Evolutionary conservation across 2,888 invertebrate genomes (phyloP), one percentile per base, ranked within the genome.

Genomic region (Agrochola lychnidis): DNA sequence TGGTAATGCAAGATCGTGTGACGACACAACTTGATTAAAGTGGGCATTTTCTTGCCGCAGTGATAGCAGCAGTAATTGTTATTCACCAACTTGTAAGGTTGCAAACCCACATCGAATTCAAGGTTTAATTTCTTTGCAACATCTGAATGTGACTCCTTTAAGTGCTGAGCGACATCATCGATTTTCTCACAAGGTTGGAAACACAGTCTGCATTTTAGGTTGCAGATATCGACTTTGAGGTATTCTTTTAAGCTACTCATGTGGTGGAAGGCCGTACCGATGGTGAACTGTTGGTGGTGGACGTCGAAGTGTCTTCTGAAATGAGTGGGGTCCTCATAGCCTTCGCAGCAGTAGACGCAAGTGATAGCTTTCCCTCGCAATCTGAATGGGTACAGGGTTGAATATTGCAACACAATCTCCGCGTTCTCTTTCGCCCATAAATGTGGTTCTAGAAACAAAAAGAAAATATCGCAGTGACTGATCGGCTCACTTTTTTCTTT

Each of bases 291-390:
- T 80, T 89, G 81, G 80, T 96, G 96, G 10, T 85, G 86, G 1
- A 90, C 88, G 67, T 93, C 92, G 81, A 95, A 88, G 79, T 96
- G 96, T 7, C 80, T 79, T 69, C 96, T 93, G 84, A 93, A 96
- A 19, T 88, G 87, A 10, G 87, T 87, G 0, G 95, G 95, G 22
- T 94, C 93, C 40, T 91, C 90, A 78, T 91, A 94, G 48, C 92
- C 90, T 59, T 96, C 95, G 82, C 93, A 91, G 92, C 96, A 96
- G 91, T 94, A 96, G 82, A 96, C 95, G 87, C 96, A 96, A 75
- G 94, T 90, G 85, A 96, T 89, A 22, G 81, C 86, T 78, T 93
- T 93, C 16, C 93, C 93, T 73, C 90, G 92, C 75, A 95, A 91
- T 86, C 96, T 92, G 93, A 96, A 96, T 82, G 96, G 96, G 87